Base-by-base conservation (phyloP, 2,888 invertebrate genomes). In the Rhabditoides inermis region DNA sequence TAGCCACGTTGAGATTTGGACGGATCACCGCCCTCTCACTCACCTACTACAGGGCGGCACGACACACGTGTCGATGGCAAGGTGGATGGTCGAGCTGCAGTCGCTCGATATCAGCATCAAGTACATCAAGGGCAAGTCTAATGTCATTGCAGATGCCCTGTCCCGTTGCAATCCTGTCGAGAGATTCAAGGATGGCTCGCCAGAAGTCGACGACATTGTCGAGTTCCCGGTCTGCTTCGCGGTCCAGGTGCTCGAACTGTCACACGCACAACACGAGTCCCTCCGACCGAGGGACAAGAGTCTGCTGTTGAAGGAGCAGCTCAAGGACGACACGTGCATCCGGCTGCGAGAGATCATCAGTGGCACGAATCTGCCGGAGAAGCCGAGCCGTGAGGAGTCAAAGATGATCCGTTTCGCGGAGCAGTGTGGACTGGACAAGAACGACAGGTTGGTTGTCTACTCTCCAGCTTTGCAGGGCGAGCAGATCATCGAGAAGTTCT, bases 81-180 rank as follows among this genome's bases (percentile, higher is more conserved):
- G 80, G 36, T 81, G 80, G 81, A 75, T 77, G 0, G 45, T 81
- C n/a, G 60, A 69, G 18, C 52, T 81, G 0, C 77, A 79, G 52
- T 55, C 67, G 1, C 79, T 70, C 53, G 70, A 79, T 40, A 48
- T 79, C 1, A 58, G 68, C 0, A 69, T 79, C 4, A 56, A 68
- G 1, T 78, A 81, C 54, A 69, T 75, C 3, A 77, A 77, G 0
- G 80, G 80, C 1, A 69, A 63, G 40, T 53, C 55, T 0, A 78
- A 79, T 56, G 65, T 69, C 1, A 60, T 78, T 0, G 79, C 78
- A 0, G 79, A 80, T 55, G 65, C 71, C 0, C 55, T 79, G 1
- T 77, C 77, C 0, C 51, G 78, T 3, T 40, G 47, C 1, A 32
- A 35, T 10, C 3, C n/a, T 1, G 45, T 45, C 15, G 46, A 46